Conservation (phyloP, 2,888 invertebrate species). For the Polyploca ridens region DNA sequence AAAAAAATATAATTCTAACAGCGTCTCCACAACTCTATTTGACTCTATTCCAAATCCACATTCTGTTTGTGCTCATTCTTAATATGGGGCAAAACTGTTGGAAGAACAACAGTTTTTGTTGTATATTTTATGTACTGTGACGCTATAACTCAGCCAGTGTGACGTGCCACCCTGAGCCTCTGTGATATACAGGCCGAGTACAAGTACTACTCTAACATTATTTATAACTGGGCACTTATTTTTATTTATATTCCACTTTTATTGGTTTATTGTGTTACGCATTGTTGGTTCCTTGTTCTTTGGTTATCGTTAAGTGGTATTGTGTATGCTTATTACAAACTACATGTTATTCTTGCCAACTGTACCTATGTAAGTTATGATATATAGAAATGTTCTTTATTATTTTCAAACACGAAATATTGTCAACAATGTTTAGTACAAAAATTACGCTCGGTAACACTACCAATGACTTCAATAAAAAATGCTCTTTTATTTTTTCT, state of each 20-base stretch:
- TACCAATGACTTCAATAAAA: too few species aligned
- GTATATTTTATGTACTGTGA: conserved; percentile 84
- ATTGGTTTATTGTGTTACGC: conserved; percentile 78
- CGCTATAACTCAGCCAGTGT: conserved; percentile 75
- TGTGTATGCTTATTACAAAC: conserved; percentile 34
- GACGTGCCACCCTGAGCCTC: conserved; percentile 74
- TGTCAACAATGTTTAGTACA: background rate
- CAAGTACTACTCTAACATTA: conserved; percentile 63
- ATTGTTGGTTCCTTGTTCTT: conserved; percentile 62
- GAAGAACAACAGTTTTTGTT: conserved; percentile 83
- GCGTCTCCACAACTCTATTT: conserved; percentile 51
- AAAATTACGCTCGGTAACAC: background rate
- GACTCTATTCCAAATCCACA: conserved; percentile 71
- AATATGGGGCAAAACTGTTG: conserved; percentile 84
- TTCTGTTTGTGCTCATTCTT: conserved; percentile 83
- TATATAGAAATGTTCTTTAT: background rate
- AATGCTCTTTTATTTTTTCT: too few species aligned
- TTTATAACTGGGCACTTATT: conserved; percentile 73
- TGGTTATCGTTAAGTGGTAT: conserved; percentile 64
- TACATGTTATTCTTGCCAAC: conserved; percentile 10
- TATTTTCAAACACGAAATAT: too few species aligned
- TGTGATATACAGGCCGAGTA: conserved; percentile 67
- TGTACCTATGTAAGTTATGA: background rate
- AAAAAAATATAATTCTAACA: conserved; percentile 22
- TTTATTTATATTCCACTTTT: conserved; percentile 77